Conservation (phyloP, 1,140 invertebrate species). For the Antheraea mylitta region DNA sequence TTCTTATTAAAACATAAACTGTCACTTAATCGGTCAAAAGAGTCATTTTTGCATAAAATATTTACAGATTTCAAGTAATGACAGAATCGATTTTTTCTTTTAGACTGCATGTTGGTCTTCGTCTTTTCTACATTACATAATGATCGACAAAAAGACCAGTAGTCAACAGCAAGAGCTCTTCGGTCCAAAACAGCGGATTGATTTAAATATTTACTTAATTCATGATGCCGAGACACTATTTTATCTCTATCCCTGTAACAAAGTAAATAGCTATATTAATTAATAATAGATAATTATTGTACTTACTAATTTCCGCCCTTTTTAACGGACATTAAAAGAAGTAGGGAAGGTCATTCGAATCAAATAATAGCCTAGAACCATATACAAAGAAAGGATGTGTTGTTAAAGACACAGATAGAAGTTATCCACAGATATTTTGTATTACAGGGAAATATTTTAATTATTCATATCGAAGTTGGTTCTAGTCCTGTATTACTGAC, state of each 20-base stretch:
- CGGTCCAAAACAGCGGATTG: constrained; percentile 53
- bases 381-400: too few relatives aligned
- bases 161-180: constrained; percentile 73
- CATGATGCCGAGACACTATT: constrained; percentile 46
- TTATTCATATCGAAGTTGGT: too few relatives aligned
- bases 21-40: constrained; percentile 59
- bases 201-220: constrained; percentile 51
- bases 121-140: constrained; percentile 80
- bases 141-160: constrained; percentile 78
- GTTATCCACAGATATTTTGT: too few relatives aligned
- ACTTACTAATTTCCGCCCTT: too few relatives aligned
- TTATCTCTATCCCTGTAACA: constrained; percentile 56
- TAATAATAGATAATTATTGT: too few relatives aligned
- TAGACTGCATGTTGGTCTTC: constrained; percentile 70
- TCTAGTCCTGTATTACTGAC: too few relatives aligned
- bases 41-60: constrained; percentile 62
- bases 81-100: constrained; percentile 81
- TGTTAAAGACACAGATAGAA: too few relatives aligned
- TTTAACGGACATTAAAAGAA: too few relatives aligned
- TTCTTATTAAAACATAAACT: constrained; percentile 39
- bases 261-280: constrained; percentile 16
- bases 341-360: too few relatives aligned
- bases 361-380: too few relatives aligned
- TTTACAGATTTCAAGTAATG: constrained; percentile 79
- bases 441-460: too few relatives aligned